Conservation (phyloP, 2,888 invertebrate genomes). For the Hololepta plana region DNA sequence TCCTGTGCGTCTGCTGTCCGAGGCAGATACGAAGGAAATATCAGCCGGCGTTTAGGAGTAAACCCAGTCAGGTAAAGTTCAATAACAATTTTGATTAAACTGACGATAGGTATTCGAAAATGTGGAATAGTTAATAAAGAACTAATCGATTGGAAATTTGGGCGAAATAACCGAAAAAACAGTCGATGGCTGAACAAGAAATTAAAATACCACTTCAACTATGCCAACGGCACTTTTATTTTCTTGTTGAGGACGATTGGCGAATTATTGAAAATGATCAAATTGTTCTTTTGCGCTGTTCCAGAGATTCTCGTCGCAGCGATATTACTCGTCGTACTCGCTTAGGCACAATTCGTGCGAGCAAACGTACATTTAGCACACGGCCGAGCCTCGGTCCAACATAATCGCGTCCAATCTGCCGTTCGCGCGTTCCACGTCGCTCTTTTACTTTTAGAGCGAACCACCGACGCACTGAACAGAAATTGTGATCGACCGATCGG, state of each 20-base stretch:
- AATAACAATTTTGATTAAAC: no score
- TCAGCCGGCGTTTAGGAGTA: conserved; percentile 69
- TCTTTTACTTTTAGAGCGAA: conserved; percentile 25
- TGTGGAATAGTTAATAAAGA: no score
- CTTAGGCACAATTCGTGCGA: conserved; percentile 69
- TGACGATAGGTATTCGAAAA: no score
- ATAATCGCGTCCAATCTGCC: conserved; percentile 24
- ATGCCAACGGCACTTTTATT: no score
- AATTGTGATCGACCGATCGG: no score
- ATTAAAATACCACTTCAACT: no score
- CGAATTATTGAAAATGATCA: no score
- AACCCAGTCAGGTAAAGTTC: conserved; percentile 72
- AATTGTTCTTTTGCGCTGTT: conserved; percentile 29
- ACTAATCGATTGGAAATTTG: no score
- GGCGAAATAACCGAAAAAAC: no score
- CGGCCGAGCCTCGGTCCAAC: conserved; percentile 24
- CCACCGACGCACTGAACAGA: no score
- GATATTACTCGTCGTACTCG: conserved; percentile 68
- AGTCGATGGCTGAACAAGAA: no score
- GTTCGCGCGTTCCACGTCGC: conserved; percentile 26
- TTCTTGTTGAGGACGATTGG: no score
- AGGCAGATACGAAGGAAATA: conserved; percentile 62
- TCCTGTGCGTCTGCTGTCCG: conserved; percentile 80
- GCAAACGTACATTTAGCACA: conserved; percentile 66
- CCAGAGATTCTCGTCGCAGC: conserved; percentile 60